Evolutionary conservation across 2,888 invertebrate species (phyloP).

Genomic region (Nudaria mundana): DNA sequence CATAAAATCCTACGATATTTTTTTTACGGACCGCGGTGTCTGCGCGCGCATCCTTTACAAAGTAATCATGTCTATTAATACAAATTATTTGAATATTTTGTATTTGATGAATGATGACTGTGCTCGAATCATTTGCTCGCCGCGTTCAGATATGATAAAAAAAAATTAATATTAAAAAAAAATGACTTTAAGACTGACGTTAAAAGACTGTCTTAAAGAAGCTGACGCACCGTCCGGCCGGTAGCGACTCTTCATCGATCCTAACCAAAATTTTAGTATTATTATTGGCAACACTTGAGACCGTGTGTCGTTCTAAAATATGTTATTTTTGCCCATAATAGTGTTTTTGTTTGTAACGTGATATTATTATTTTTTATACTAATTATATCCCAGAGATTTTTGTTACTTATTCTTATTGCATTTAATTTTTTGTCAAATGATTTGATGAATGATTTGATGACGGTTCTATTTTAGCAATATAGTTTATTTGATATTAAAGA

Average conservation of each 20-base stretch:
- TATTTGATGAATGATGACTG: too few species aligned
- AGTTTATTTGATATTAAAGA: too few species aligned
- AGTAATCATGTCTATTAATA: not conserved
- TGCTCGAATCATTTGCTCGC: too few species aligned
- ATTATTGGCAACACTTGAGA: constrained; percentile 36
- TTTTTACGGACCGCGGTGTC: constrained; percentile 38
- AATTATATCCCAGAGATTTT: too few species aligned
- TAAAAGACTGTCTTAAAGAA: constrained; percentile 78
- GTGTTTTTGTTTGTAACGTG: constrained; percentile 33
- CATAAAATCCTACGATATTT: constrained; percentile 53
- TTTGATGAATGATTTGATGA: too few species aligned
- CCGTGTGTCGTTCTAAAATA: constrained; percentile 21
- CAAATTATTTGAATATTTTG: not conserved
- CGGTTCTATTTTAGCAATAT: too few species aligned
- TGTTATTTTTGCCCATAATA: constrained; percentile 27
- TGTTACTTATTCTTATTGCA: too few species aligned
- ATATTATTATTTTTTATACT: constrained; percentile 41
- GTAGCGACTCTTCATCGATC: constrained; percentile 32
- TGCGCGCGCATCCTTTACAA: constrained; percentile 10
- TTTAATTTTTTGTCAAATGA: too few species aligned
- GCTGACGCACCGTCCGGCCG: constrained; percentile 31
- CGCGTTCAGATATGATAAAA: constrained; percentile 46
- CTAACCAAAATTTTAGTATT: constrained; percentile 55
- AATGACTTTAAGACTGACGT: constrained; percentile 80
- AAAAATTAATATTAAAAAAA: too few species aligned